These are phyloP conservation scores for Drosophila anomalipes DNA, from an alignment of 2,888 invertebrate species.

Conservation along the genomic window DNA sequence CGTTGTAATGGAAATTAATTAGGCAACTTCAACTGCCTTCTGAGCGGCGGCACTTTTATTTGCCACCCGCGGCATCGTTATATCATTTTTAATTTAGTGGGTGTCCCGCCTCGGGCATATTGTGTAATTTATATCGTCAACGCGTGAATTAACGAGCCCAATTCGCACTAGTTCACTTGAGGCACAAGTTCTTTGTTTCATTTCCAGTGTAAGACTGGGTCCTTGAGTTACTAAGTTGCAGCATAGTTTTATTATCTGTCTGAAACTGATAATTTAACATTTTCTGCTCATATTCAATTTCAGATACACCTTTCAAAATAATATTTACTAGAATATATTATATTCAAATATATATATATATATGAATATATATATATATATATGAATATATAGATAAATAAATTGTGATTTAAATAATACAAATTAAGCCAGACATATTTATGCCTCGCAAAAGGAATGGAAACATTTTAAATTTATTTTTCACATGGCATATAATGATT, in stretches of 20 bases:
- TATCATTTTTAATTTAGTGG: conserved; percentile 83
- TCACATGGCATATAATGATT: conserved; percentile 2
- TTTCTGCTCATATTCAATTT: neutral
- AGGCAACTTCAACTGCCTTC: conserved; percentile 67
- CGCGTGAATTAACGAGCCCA: conserved; percentile 70
- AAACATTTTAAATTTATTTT: conserved; percentile 1
- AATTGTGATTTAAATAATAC: neutral
- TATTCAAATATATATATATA: neutral
- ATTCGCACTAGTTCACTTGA: conserved; percentile 36
- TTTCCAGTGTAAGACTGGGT: neutral
- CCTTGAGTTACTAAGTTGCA: neutral
- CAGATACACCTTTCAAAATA: neutral
- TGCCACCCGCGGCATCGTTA: conserved; percentile 64
- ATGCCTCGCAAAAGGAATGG: neutral
- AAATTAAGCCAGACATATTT: neutral
- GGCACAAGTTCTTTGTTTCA: conserved; percentile 1
- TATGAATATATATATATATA: neutral
- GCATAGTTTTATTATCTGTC: neutral
- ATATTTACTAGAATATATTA: neutral
- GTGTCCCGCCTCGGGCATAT: conserved; percentile 66
- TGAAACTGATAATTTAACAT: neutral
- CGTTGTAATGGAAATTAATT: conserved; percentile 83
- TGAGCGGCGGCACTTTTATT: conserved; percentile 43
- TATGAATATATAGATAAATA: neutral
- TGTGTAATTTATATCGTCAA: conserved; percentile 71